Conservation (phyloP, 37 sponge, comb jelly and placozoan species). For the Agelas oroides region DNA sequence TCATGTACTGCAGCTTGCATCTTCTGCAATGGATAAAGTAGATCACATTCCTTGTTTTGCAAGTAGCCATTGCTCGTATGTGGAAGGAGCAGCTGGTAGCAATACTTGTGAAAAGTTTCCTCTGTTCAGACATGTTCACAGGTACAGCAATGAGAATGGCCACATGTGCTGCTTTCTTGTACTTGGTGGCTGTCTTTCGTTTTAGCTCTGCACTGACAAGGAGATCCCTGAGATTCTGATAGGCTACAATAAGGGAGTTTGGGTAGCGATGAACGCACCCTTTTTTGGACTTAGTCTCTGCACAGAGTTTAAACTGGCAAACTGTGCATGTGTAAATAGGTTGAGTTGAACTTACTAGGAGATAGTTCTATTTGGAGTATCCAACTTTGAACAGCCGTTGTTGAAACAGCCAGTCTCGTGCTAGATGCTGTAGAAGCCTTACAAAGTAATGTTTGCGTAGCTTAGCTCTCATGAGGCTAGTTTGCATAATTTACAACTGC, state of each 20-base stretch:
- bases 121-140: not conserved
- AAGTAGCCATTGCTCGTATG: not conserved
- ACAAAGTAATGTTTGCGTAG: no score
- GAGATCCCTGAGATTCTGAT: not conserved
- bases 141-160: not conserved
- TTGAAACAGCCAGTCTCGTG: no score
- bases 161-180: not conserved
- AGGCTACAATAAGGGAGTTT: not conserved
- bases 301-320: no score
- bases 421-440: no score
- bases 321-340: no score
- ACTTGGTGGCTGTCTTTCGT: not conserved
- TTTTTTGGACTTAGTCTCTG: no score
- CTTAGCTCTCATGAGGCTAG: no score
- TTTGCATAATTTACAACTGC: no score
- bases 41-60: constrained; percentile 3
- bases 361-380: no score
- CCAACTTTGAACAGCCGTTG: no score
- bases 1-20: constrained; percentile 4
- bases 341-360: no score
- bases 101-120: not conserved
- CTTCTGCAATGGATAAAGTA: constrained; percentile 5
- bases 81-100: not conserved
- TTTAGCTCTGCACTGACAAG: not conserved
- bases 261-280: no score